A percentile compares a stretch with the other conserved stretches of the same genome.
These are phyloP conservation scores for Syngnathoides biaculeatus DNA, from an alignment of 2,113 vertebrate genomes.

Conservation along the genomic window DNA sequence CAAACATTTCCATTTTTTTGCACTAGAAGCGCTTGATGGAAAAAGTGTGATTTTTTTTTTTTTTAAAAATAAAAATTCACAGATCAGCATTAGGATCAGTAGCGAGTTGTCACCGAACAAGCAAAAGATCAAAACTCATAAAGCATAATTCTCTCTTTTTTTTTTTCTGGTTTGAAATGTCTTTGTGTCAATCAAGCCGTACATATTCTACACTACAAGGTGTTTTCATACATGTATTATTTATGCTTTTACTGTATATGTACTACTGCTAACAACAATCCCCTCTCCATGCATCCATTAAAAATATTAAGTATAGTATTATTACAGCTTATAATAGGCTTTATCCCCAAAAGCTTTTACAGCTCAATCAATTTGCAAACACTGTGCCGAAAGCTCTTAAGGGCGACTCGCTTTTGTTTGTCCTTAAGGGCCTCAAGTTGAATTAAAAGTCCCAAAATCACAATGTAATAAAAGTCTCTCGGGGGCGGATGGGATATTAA, in stretches of 20 bases:
- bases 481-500: conserved; percentile 29
- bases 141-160: not conserved
- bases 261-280: not conserved
- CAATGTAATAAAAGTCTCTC: conserved; percentile 11
- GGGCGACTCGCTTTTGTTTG: conserved; percentile 36
- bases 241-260: not conserved
- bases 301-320: not conserved
- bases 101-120: not conserved
- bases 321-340: not conserved
- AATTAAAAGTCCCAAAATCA: conserved; percentile 43
- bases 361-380: conserved; percentile 52
- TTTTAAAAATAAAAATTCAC: too few relatives aligned
- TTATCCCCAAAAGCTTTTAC: conserved; percentile 15
- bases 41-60: too few relatives aligned
- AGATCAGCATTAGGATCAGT: too few relatives aligned
- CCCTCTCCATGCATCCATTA: not conserved
- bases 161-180: not conserved
- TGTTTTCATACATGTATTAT: not conserved
- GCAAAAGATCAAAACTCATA: not conserved
- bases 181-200: not conserved
- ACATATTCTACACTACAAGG: not conserved
- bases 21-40: too few relatives aligned
- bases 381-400: conserved; percentile 28
- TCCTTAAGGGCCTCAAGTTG: conserved; percentile 42
- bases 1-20: too few relatives aligned